Conservation (phyloP, 2,888 invertebrate genomes). For the Dinocampus coccinellae region DNA sequence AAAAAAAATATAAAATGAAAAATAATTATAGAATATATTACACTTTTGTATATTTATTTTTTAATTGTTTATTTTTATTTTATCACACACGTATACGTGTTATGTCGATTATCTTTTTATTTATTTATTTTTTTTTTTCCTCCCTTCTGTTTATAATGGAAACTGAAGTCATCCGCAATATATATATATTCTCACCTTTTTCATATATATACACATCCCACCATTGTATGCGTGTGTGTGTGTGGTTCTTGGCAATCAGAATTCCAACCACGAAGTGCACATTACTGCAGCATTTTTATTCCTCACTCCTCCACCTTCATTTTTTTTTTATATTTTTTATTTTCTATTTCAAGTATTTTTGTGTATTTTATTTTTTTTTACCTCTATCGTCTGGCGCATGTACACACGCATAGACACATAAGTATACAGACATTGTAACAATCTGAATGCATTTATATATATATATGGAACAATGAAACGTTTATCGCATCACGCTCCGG, state of each 20-base stretch:
- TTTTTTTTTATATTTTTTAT: background rate
- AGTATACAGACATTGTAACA: background rate
- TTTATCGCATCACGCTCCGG: conserved; percentile 38
- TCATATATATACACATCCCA: background rate
- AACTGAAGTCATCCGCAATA: conserved; percentile 20
- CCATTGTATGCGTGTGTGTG: too few species aligned
- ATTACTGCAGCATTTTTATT: conserved; percentile 9
- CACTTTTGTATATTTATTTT: too few species aligned
- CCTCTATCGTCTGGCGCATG: background rate
- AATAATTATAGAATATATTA: too few species aligned
- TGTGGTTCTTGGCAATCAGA: conserved; percentile 12
- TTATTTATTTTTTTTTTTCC: background rate
- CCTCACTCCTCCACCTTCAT: background rate
- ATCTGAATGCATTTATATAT: background rate
- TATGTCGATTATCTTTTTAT: background rate
- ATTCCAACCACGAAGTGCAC: conserved; percentile 20
- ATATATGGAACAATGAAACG: conserved; percentile 32
- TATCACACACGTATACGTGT: background rate
- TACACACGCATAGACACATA: background rate
- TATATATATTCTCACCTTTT: background rate
- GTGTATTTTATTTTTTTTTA: too few species aligned
- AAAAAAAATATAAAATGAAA: too few species aligned
- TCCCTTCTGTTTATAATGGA: conserved; percentile 4
- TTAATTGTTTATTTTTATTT: background rate
- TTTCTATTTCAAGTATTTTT: background rate